phyloP scores from a whole-genome alignment of 2,797 vertebrate genomes.

The Hafferia zeledoni region DNA sequence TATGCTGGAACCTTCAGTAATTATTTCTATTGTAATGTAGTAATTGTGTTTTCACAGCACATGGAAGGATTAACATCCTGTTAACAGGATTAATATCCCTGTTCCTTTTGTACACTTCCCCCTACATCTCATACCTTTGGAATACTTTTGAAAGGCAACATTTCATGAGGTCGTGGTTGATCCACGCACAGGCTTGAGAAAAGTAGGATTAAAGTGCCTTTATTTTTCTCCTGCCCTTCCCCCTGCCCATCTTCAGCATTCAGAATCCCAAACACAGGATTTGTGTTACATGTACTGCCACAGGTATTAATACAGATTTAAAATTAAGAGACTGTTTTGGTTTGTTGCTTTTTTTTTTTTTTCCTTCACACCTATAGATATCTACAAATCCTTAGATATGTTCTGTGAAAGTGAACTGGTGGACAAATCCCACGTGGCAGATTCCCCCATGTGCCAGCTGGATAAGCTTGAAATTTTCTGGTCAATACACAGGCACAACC shows the following conservation, averaged over 20 bases:
- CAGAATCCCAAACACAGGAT: not conserved
- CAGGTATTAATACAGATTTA: not conserved
- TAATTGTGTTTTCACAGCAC: conserved; percentile 4
- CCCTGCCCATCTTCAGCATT: not conserved
- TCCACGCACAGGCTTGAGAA: not conserved
- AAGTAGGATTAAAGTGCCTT: not conserved
- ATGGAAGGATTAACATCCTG: conserved; percentile 12
- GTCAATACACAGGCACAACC: rapidly evolving
- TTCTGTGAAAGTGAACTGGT: not conserved
- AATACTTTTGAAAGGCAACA: not conserved
- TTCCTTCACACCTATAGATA: not conserved
- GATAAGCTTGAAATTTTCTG: not conserved
- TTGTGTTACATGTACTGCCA: not conserved
- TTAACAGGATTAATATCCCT: conserved; percentile 33
- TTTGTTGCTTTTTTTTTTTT: not conserved
- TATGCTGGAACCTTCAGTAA: not conserved
- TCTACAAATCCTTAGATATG: not conserved
- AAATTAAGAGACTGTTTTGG: not conserved
- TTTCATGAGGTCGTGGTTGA: not conserved
- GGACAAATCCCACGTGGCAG: not conserved
- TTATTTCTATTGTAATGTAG: conserved; percentile 4
- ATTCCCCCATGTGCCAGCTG: not conserved
- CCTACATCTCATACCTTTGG: not conserved
- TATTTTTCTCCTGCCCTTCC: not conserved
- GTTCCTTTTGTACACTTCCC: not conserved